These are phyloP conservation scores for Laticauda laticaudata DNA, from an alignment of 2,113 vertebrate genomes.

Conservation along the genomic window DNA sequence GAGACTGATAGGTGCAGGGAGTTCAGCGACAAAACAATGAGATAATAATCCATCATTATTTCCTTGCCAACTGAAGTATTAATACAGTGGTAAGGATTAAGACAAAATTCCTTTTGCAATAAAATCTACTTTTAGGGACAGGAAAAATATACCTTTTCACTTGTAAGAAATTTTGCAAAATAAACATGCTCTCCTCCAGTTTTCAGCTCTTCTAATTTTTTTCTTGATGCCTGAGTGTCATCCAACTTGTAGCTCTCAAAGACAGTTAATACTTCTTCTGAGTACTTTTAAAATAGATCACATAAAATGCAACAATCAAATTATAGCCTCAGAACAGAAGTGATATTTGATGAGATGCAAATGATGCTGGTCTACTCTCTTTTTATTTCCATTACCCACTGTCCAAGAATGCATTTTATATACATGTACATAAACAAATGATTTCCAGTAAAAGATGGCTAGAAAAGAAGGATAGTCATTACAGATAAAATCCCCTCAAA, in stretches of 20 bases:
- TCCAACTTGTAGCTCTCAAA: conserved; percentile 98
- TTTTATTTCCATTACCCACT: not conserved
- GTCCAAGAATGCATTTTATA: not conserved
- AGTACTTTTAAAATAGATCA: conserved; percentile 76
- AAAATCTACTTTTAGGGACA: not conserved
- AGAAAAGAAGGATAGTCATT: not conserved
- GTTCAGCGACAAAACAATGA: not conserved
- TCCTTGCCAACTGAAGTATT: not conserved
- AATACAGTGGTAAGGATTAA: not conserved
- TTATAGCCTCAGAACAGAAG: not conserved
- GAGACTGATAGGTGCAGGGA: not conserved
- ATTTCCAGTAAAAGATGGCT: not conserved
- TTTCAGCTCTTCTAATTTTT: conserved; percentile 91
- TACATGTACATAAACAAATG: not conserved
- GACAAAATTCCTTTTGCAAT: not conserved
- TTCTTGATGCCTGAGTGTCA: conserved; percentile 94
- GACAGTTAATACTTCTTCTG: conserved; percentile 93
- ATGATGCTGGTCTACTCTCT: not conserved
- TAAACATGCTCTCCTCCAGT: conserved; percentile 92
- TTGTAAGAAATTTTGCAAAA: conserved; percentile 98
- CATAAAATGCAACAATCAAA: not conserved
- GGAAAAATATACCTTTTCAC: conserved; percentile 85
- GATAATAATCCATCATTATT: not conserved
- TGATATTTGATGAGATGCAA: not conserved
- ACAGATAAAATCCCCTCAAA: not conserved